These are phyloP conservation scores for Augochlorella aurata DNA, from an alignment of 2,888 invertebrate genomes.

Conservation along the genomic window DNA sequence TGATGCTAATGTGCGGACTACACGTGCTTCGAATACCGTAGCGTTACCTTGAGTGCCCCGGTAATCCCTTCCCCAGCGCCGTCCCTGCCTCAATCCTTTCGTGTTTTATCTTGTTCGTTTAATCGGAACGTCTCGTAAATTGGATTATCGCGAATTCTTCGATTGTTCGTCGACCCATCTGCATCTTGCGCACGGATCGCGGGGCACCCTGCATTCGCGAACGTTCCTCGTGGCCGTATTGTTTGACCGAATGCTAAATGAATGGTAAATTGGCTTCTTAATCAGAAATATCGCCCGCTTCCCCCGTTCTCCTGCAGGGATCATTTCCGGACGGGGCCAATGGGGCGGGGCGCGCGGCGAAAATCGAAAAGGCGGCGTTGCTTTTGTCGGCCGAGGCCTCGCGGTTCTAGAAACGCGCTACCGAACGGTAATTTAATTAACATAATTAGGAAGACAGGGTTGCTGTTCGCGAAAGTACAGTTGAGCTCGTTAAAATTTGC, in stretches of 20 bases:
- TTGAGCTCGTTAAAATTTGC: constrained; percentile 3
- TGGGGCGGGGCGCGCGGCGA: background rate
- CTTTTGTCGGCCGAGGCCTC: background rate
- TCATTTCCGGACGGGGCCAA: too few species aligned
- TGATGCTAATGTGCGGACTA: constrained; percentile 52
- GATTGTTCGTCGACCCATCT: constrained; percentile 27
- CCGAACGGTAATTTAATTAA: constrained; percentile 3
- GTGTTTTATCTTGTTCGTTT: constrained; percentile 51
- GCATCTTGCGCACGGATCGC: constrained; percentile 42
- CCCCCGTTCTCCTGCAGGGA: background rate
- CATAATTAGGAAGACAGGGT: background rate
- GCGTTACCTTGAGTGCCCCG: constrained; percentile 35
- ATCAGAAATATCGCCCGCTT: background rate
- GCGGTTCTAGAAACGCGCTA: background rate
- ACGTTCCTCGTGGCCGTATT: background rate
- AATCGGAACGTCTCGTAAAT: constrained; percentile 57
- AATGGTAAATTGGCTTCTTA: background rate
- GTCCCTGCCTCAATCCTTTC: constrained; percentile 35
- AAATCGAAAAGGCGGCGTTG: background rate
- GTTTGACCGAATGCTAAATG: background rate
- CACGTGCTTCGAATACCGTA: constrained; percentile 60
- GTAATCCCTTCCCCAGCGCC: constrained; percentile 12
- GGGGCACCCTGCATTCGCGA: constrained; percentile 47
- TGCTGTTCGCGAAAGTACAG: background rate
- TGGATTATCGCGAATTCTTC: constrained; percentile 54